Evolutionary conservation across 1,140 invertebrate species (phyloP).

Genomic region (Artemia franciscana): DNA sequence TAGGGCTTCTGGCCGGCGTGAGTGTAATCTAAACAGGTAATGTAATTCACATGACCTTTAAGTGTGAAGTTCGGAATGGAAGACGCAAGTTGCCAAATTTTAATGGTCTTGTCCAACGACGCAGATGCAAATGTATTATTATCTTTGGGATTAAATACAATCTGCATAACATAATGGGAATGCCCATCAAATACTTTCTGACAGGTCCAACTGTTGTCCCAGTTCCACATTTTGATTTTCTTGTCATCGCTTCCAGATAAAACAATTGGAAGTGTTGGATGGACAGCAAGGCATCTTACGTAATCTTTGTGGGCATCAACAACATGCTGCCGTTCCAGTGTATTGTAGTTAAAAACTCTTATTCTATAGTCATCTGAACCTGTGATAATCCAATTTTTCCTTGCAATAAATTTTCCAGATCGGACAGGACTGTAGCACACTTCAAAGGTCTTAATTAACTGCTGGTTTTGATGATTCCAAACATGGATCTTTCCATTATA

Average conservation of each 20-base stretch:
- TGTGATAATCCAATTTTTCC: no score
- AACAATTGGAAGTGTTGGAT: conserved; percentile 91
- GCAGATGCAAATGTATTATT: conserved; percentile 99
- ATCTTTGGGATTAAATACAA: conserved; percentile 98
- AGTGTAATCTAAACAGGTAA: no score
- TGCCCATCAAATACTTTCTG: conserved; percentile 96
- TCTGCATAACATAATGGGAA: conserved; percentile 99
- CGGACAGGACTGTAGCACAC: no score
- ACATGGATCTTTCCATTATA: no score
- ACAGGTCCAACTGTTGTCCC: conserved; percentile 92
- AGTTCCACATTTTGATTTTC: conserved; percentile 98
- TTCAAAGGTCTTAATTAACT: no score
- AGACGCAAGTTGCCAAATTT: conserved; percentile 94
- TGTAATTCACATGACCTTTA: conserved; percentile 34
- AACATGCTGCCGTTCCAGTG: conserved; percentile 75
- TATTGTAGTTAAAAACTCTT: conserved; percentile 96
- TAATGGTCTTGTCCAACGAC: conserved; percentile 87
- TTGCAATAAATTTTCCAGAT: no score
- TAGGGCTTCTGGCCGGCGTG: no score
- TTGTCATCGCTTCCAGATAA: conserved; percentile 96
- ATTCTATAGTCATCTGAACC: no score
- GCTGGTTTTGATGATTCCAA: no score
- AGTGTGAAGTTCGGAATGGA: conserved; percentile 92
- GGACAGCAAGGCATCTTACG: conserved; percentile 81
- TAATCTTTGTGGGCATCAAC: conserved; percentile 99